Evolutionary conservation across 2,113 vertebrate genomes (phyloP), one percentile per base, ranked within the genome.

Genomic region (Nibea albiflora): DNA sequence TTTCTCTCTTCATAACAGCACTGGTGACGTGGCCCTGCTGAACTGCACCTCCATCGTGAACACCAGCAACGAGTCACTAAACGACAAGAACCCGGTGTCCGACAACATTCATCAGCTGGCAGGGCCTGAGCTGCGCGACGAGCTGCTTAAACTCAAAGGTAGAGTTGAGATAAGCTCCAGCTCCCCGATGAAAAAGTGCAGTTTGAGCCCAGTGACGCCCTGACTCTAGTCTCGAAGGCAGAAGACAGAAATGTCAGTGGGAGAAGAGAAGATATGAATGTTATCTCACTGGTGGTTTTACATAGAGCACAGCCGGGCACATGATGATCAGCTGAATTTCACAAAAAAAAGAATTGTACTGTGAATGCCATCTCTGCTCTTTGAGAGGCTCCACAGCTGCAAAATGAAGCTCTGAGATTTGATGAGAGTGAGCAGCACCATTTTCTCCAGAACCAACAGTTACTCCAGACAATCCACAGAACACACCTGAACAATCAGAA

Each of bases 91-190:
- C 86, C 95, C 95, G 0, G 94, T 99, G 5, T 98, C 97, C 8
- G 97, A 99, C 78, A 96, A 96, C 83, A 95, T 99, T 89, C 97
- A 96, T 81, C 92, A 95, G 88, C 94, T 97, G 16, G 97, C 98
- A 0, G 98, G 98, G 15, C 95, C 96, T 1, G 97, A 99, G 87
- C 94, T 99, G 66, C 93, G 92, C 56, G 97, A 98, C 2, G 98
- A 99, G 70, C 96, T 99, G 31, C 95, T 96, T 85, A 99, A 99
- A 88, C 95, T 99, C 78, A 99, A 97, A 96, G 98, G 98, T 98
- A 63, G 9, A 61, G 49, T 0, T 2, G 10, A 80, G 82, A 42
- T 4, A 52, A 53, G 35, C 12, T 28, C 5, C 17, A 52, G 14
- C 28, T 58, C 7, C 11, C 35, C 35, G 1, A 4, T 20, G 28